Evolutionary conservation across 2,797 vertebrate species (phyloP), one percentile per base, ranked within the genome.

Genomic region (Lacerta agilis): DNA sequence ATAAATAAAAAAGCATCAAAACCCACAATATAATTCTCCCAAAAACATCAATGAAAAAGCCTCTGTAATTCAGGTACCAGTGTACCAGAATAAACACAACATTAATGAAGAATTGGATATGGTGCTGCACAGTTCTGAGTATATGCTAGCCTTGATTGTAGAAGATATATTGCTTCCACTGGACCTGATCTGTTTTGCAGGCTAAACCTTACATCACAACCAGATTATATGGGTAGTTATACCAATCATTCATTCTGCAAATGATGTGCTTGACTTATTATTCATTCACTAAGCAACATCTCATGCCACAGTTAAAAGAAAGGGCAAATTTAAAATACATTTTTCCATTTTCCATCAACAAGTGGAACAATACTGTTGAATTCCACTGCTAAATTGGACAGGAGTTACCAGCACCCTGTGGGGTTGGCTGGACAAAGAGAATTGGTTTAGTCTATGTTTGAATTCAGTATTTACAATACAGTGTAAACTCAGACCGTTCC

Each of bases 391-490:
- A 91, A 91, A 90, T 75, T 75, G 93, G 90, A 93, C 79, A 81
- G 87, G 90, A 89, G 91, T 86, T 93, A 89, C 1, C 27, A 92
- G 92, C 92, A 93, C 85, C 91, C 94, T 90, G 89, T 93, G 93
- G 94, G 94, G 94, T 92, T 95, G 94, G 93, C 93, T 94, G 93
- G 89, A 93, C 85, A 0, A 3, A 91, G 88, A 93, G 86, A 86
- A 88, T 87, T 90, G 91, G 92, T 92, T 95, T 95, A 94, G 94
- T 95, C 94, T 94, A 94, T 90, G 94, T 94, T 94, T 95, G 94
- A 95, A 95, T 92, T 90, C 91, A 92, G 91, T 94, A 92, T 94
- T 96, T 94, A 94, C 94, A 94, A 85, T 84, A 88, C 29, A 58
- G 41, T 88, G 61, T 67, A 95, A 94, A 94, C 85, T 88, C 86